These are phyloP conservation scores for Pangasius krempfi DNA, from an alignment of 2,797 vertebrate species.

Conservation along the genomic window DNA sequence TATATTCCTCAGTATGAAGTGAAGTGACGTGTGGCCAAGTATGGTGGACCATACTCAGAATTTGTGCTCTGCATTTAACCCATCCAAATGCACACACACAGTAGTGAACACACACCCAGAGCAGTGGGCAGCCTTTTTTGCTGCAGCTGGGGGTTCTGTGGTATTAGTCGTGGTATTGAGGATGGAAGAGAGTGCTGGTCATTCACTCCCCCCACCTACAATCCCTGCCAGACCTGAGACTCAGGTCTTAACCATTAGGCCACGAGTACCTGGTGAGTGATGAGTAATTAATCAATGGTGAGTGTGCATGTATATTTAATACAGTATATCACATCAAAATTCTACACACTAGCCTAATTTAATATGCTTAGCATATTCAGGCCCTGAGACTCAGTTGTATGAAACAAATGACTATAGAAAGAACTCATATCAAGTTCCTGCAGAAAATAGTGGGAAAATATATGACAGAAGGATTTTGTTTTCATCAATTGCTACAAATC, in stretches of 20 bases:
- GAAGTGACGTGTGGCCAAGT: no score
- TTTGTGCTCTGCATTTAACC: no score
- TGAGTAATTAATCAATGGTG: neutral
- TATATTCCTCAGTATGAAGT: neutral
- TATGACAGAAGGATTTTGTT: neutral
- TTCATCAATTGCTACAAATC: slow-evolving; percentile 18
- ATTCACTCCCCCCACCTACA: no score
- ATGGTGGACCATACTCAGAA: no score
- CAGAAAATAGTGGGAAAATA: neutral
- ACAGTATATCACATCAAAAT: neutral
- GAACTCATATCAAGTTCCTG: slow-evolving; percentile 10
- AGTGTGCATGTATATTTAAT: slow-evolving; percentile 10
- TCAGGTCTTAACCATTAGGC: no score
- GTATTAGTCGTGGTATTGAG: no score
- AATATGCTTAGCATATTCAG: neutral
- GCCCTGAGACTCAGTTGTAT: neutral
- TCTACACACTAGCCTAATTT: neutral
- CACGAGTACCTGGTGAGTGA: neutral
- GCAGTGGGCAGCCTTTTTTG: no score
- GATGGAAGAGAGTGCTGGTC: no score
- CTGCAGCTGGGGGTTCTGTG: no score
- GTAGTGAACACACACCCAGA: no score
- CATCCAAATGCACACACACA: no score
- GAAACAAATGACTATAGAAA: slow-evolving; percentile 6
- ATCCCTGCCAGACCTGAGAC: no score